Percentiles rank a stretch among this genome's conserved stretches.
Conservation (phyloP, 2,888 invertebrate genomes). For the Epirrhoe tristata region DNA sequence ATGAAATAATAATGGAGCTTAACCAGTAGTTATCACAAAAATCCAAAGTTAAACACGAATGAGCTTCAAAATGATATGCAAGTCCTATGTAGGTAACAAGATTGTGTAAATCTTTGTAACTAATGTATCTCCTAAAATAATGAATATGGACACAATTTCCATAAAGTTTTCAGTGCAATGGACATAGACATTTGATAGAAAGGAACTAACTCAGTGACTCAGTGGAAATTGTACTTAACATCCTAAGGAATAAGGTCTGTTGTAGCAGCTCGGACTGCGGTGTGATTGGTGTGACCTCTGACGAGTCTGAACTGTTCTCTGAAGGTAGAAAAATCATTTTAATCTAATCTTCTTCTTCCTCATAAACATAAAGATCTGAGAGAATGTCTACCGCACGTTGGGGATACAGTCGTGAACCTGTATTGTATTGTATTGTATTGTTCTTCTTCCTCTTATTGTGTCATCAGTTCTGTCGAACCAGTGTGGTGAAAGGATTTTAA, state of each 20-base stretch:
- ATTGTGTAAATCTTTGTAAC: background rate
- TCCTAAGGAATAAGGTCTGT: conserved; percentile 69
- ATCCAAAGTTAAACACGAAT: too few relatives aligned
- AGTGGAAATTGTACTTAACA: conserved; percentile 78
- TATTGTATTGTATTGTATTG: too few relatives aligned
- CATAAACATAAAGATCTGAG: too few relatives aligned
- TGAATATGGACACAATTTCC: conserved; percentile 22
- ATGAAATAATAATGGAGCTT: too few relatives aligned
- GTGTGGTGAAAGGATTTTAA: too few relatives aligned
- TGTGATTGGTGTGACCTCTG: conserved; percentile 48
- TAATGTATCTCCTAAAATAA: background rate
- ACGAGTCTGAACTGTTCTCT: conserved; percentile 66
- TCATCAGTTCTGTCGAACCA: too few relatives aligned
- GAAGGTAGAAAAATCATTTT: conserved; percentile 46
- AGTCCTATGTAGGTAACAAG: background rate
- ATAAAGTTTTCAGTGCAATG: conserved; percentile 27
- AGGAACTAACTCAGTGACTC: conserved; percentile 56
- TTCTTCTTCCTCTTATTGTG: too few relatives aligned
- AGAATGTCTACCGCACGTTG: too few relatives aligned
- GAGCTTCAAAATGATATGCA: background rate
- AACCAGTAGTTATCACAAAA: too few relatives aligned
- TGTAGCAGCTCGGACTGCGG: conserved; percentile 56
- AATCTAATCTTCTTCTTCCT: too few relatives aligned
- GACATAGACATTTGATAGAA: conserved; percentile 25
- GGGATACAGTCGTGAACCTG: too few relatives aligned